Evolutionary conservation across 92 coral and sea anemone species (phyloP).

Genomic region (Palythoa caribaeorum): DNA sequence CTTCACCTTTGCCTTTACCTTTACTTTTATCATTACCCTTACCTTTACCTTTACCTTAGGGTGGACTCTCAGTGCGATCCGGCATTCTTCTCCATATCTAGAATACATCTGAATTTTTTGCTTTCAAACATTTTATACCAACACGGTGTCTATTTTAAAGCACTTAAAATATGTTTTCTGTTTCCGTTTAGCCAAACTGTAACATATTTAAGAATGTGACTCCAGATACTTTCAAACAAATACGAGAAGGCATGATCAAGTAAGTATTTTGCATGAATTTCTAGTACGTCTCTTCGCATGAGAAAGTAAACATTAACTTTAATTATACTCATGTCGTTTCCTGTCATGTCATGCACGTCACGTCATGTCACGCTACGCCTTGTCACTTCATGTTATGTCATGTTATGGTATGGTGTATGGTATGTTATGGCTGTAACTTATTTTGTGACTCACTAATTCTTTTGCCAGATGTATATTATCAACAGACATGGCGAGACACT

Average conservation of each 20-base stretch:
- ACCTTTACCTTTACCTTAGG: no score
- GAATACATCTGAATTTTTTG: not conserved
- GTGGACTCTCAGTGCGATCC: not conserved
- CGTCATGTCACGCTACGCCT: not conserved
- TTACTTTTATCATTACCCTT: no score
- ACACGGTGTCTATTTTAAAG: not conserved
- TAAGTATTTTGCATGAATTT: conserved; percentile 39
- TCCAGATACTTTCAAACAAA: conserved; percentile 75
- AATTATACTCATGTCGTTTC: no score
- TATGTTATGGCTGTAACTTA: not conserved
- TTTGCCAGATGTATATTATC: conserved; percentile 81
- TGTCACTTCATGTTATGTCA: not conserved
- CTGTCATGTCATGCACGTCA: not conserved
- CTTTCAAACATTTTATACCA: not conserved
- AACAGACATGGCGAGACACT: conserved; percentile 94
- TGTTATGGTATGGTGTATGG: not conserved
- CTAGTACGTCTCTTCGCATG: not conserved
- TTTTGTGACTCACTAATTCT: not conserved
- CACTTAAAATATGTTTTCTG: not conserved
- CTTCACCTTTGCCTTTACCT: no score
- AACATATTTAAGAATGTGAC: conserved; percentile 85
- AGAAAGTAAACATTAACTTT: no score
- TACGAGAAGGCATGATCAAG: conserved; percentile 95
- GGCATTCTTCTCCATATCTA: not conserved
- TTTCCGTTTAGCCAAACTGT: conserved; percentile 63